Evolutionary conservation across 2,797 vertebrate genomes (phyloP).

Genomic region (Sebastes reedi): DNA sequence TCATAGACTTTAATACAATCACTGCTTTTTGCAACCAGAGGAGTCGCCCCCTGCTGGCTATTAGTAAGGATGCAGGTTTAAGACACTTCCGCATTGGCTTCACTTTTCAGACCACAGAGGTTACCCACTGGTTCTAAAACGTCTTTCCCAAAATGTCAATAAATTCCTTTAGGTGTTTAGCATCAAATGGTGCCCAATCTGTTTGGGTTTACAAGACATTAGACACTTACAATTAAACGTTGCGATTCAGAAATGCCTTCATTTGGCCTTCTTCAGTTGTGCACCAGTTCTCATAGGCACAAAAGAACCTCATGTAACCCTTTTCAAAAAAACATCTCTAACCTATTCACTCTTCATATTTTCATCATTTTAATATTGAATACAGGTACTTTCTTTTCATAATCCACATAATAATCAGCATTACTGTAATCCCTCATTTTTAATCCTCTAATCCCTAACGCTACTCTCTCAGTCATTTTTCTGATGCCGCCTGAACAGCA

Average conservation of each 20-base stretch:
- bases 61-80: too few species aligned
- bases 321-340: not conserved
- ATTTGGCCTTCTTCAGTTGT: not conserved
- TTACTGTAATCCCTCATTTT: conserved; percentile 37
- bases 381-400: conserved; percentile 4
- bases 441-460: conserved; percentile 43
- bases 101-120: too few species aligned
- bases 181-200: not conserved
- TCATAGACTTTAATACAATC: too few species aligned
- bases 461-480: conserved; percentile 20
- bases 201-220: not conserved
- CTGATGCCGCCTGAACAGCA: conserved; percentile 15
- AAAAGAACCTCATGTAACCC: not conserved
- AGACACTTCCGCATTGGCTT: too few species aligned
- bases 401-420: conserved; percentile 45
- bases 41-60: too few species aligned
- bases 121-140: too few species aligned
- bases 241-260: not conserved
- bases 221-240: not conserved
- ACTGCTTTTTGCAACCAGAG: too few species aligned
- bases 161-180: too few species aligned
- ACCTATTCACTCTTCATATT: not conserved
- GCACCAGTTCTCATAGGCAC: not conserved
- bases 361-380: conserved; percentile 8
- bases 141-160: not conserved